Evolutionary conservation across 2,113 vertebrate species (phyloP).

Genomic region (Sporophila hypoxantha): DNA sequence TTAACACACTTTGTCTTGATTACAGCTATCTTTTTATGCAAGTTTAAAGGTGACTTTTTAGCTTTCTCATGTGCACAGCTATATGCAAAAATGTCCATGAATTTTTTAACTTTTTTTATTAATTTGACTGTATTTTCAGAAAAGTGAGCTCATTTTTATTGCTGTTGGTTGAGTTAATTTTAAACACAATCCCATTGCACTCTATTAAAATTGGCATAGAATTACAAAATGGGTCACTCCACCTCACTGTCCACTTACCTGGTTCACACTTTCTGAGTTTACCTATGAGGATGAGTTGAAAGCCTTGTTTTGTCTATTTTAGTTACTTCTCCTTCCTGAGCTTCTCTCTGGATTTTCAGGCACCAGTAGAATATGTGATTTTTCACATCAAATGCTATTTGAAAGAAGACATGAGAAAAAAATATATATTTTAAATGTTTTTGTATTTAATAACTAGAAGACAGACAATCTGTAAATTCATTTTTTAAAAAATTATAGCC

Average conservation of each 20-base stretch:
- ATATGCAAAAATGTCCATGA: background rate
- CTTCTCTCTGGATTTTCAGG: background rate
- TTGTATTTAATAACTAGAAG: background rate
- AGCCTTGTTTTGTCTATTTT: background rate
- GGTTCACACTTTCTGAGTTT: background rate
- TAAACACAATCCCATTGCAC: background rate
- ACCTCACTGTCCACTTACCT: background rate
- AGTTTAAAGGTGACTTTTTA: conserved; percentile 3
- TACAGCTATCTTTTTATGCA: background rate
- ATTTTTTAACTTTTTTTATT: background rate
- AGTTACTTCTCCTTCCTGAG: background rate
- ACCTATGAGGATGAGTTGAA: rapidly evolving
- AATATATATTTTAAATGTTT: rapidly evolving
- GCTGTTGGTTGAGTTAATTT: background rate
- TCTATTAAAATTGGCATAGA: background rate
- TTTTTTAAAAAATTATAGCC: background rate
- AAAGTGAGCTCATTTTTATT: background rate
- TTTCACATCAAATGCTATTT: background rate
- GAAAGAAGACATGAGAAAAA: background rate
- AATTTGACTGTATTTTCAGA: background rate
- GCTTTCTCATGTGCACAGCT: background rate
- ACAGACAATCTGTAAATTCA: background rate
- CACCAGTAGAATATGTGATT: background rate
- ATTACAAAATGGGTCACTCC: background rate
- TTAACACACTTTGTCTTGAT: background rate